Conservation (phyloP, 2,888 invertebrate species). For the Meteorus colon region DNA sequence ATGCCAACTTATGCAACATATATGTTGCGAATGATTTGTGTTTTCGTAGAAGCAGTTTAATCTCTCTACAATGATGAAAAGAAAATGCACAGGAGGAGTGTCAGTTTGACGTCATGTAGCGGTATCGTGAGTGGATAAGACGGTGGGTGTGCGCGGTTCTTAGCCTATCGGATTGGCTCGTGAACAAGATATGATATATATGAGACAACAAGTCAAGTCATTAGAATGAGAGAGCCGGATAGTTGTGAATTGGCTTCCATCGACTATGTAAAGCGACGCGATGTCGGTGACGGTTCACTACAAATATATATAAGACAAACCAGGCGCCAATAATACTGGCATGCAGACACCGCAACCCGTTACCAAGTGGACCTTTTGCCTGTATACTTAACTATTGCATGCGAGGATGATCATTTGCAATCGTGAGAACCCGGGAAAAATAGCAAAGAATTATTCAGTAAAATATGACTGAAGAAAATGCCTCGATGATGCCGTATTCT, state of each 20-base stretch:
- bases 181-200: background rate
- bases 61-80: slow-evolving; percentile 13
- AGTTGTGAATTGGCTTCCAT: slow-evolving; percentile 6
- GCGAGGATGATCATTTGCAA: background rate
- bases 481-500: background rate
- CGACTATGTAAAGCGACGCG: background rate
- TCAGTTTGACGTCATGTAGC: slow-evolving; percentile 49
- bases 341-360: slow-evolving; percentile 2
- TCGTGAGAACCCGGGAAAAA: slow-evolving; percentile 14
- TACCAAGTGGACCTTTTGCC: background rate
- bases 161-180: slow-evolving; percentile 46
- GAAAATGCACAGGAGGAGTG: slow-evolving; percentile 46
- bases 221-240: background rate
- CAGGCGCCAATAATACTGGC: background rate
- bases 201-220: slow-evolving; percentile 1
- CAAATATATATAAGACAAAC: background rate
- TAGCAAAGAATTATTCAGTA: background rate
- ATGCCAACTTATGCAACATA: slow-evolving; percentile 37
- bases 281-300: background rate
- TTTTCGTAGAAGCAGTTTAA: background rate
- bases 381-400: background rate
- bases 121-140: slow-evolving; percentile 49
- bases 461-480: too few species aligned
- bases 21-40: slow-evolving; percentile 18
- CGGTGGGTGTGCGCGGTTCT: slow-evolving; percentile 58